Base-by-base conservation (phyloP, 1,140 invertebrate genomes). In the Lamellibrachia luymesi region DNA sequence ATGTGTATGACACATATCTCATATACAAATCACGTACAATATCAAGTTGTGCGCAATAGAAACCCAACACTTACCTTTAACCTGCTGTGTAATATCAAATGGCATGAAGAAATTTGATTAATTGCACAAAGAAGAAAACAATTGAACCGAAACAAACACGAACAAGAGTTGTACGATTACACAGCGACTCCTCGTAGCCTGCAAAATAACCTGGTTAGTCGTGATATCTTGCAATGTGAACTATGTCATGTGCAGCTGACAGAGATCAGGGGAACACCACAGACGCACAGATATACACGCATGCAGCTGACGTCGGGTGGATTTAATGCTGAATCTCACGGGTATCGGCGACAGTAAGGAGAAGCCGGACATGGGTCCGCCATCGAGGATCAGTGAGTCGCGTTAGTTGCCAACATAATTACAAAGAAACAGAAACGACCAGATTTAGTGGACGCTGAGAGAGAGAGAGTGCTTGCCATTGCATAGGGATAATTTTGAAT, bases 381-480 rank as follows among this genome's bases (percentile, higher is more conserved):
- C 64, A 22, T 80, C 4, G 2, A 1, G 64, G 64, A 10, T 80
- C 64, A 80, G 64, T 22, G 64, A 80, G 13, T 22, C 64, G 64
- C 25, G 64, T 80, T 80, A 80, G 17, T 80, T 10, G 64, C 64
- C 13, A 80, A 94, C 95, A 92, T 56, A 95, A 95, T 95, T 94
- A 95, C 95, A 27, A 38, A 51, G 27, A 91, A 4, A 13, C 17
- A 91, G 50, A 91, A 51, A 91, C 8, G 17, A 51, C 90, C 50
- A 91, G 49, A 91, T 90, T 93, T 56, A 17, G 92, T n/a, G 52
- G 50, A 7, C 51, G 27, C 51, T 50, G 51, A 92, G 8, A 56
- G 38, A n/a, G 51, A 92, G 92, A 64, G 52, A 49, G 51, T 51
- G 92, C 50, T 80, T 2, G 64, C 25, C 64, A 2, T 2, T 1